Evolutionary conservation across 2,888 invertebrate genomes (phyloP).

Genomic region (Nysson spinosus): DNA sequence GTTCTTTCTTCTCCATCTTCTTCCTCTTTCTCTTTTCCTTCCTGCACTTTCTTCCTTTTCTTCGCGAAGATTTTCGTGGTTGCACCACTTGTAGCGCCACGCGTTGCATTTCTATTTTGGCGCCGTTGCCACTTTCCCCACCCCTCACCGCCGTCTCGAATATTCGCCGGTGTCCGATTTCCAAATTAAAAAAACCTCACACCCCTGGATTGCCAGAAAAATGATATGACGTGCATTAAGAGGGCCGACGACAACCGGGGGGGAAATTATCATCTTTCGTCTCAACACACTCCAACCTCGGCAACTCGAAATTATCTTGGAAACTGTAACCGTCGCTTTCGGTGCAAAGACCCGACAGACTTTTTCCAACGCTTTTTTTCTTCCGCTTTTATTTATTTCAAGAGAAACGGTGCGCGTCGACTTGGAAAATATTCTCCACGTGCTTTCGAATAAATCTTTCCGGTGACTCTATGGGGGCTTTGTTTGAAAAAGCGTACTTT

Average conservation of each 20-base stretch:
- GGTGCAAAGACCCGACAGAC: too few relatives aligned
- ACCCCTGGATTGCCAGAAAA: constrained; percentile 4
- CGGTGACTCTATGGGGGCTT: too few relatives aligned
- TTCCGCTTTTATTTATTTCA: too few relatives aligned
- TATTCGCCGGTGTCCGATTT: constrained; percentile 44
- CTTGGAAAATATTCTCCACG: too few relatives aligned
- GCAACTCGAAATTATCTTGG: too few relatives aligned
- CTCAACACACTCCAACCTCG: too few relatives aligned
- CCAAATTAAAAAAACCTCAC: constrained; percentile 37
- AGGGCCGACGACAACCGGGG: constrained; percentile 41
- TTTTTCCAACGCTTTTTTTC: too few relatives aligned
- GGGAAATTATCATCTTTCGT: constrained; percentile 34
- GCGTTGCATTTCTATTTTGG: constrained; percentile 55
- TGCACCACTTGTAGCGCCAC: constrained; percentile 49
- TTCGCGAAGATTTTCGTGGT: constrained; percentile 25
- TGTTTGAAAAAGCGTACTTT: too few relatives aligned
- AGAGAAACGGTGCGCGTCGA: too few relatives aligned
- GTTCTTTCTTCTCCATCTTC: constrained; percentile 15
- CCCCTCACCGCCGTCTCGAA: constrained; percentile 3
- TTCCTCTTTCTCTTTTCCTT: not conserved
- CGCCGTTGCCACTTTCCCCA: constrained; percentile 35
- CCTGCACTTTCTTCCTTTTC: constrained; percentile 17
- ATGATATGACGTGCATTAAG: not conserved
- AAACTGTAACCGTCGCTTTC: too few relatives aligned
- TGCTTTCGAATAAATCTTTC: too few relatives aligned